These are phyloP conservation scores for Sesia apiformis DNA, from an alignment of 2,888 invertebrate species.

Conservation along the genomic window DNA sequence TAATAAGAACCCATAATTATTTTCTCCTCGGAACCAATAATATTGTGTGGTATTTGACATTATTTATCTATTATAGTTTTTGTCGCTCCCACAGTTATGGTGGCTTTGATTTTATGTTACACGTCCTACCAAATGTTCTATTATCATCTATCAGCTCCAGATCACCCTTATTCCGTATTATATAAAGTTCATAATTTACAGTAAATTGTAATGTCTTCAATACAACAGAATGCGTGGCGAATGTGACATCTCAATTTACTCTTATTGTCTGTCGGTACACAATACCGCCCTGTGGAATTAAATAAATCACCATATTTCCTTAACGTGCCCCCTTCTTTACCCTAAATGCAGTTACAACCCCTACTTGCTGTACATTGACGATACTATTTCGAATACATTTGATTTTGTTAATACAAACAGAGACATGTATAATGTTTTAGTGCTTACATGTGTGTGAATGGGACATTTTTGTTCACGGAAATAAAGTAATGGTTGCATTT, in stretches of 20 bases:
- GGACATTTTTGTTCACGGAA: too few relatives aligned
- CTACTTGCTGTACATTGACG: too few relatives aligned
- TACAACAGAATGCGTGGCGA: slow-evolving; percentile 43
- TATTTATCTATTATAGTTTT: slow-evolving; percentile 50
- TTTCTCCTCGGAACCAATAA: not conserved
- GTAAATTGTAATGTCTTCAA: not conserved
- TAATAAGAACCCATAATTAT: not conserved
- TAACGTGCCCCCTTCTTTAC: slow-evolving; percentile 19
- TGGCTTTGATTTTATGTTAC: slow-evolving; percentile 6
- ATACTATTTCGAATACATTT: too few relatives aligned
- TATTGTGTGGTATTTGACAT: slow-evolving; percentile 40
- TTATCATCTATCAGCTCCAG: not conserved
- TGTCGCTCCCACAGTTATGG: slow-evolving; percentile 34
- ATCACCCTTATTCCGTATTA: not conserved
- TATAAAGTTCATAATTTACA: not conserved
- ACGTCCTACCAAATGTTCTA: not conserved
- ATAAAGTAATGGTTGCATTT: too few relatives aligned
- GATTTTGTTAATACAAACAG: too few relatives aligned
- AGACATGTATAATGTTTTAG: too few relatives aligned
- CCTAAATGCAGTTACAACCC: too few relatives aligned
- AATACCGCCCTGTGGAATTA: slow-evolving; percentile 22
- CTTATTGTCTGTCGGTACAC: slow-evolving; percentile 41
- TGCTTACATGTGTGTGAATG: too few relatives aligned
- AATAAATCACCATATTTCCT: slow-evolving; percentile 33
- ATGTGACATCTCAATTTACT: slow-evolving; percentile 63